Percentiles rank a stretch among this genome's conserved stretches.
phyloP scores from a whole-genome alignment of 2,797 vertebrate genomes.

The Myotis planiceps region DNA sequence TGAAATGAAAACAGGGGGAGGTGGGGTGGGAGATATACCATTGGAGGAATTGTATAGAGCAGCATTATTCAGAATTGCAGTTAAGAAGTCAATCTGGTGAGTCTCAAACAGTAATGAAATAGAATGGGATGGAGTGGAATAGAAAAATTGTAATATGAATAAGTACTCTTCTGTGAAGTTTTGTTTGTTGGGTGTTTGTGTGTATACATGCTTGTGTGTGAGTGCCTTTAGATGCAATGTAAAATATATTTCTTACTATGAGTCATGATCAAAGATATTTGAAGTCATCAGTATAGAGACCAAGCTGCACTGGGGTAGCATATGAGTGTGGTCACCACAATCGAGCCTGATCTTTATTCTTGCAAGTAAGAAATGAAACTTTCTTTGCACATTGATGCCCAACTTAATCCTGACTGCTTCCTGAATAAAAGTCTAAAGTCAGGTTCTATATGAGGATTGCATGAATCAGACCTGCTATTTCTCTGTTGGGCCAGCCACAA shows the following conservation, averaged over 20 bases:
- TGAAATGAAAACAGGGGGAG: not conserved
- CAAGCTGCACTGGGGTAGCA: not conserved
- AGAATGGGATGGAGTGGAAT: not conserved
- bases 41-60: not conserved
- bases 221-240: not conserved
- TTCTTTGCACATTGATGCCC: not conserved
- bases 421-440: not conserved
- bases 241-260: not conserved
- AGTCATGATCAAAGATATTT: not conserved
- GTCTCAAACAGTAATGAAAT: not conserved
- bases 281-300: not conserved
- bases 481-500: not conserved
- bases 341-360: not conserved
- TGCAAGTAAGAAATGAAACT: not conserved
- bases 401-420: not conserved
- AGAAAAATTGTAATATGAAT: not conserved
- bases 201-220: not conserved
- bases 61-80: not conserved
- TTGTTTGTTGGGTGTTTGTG: not conserved
- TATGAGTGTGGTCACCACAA: not conserved
- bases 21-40: not conserved
- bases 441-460: not conserved
- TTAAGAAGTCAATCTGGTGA: not conserved
- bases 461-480: not conserved
- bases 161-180: not conserved